A percentile compares a stretch with the other conserved stretches of the same genome.
phyloP scores from a whole-genome alignment of 2,113 vertebrate species.

The Phrynocephalus versicolor region DNA sequence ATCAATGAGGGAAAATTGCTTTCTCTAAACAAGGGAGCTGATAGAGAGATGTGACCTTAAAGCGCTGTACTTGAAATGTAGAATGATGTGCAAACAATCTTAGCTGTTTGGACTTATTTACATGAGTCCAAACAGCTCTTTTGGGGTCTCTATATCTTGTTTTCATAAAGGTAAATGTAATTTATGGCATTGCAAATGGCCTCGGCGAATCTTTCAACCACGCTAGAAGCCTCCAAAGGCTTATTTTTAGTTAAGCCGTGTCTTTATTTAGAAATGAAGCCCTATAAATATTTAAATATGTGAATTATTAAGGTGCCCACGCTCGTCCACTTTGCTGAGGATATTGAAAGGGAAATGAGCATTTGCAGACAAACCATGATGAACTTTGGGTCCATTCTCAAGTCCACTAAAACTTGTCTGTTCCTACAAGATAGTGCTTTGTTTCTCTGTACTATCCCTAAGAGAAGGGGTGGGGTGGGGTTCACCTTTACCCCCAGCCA shows the following conservation, averaged over 20 bases:
- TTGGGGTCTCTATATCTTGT: slow-evolving; percentile 31
- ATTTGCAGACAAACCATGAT: slow-evolving; percentile 47
- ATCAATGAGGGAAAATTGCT: not conserved
- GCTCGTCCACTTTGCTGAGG: slow-evolving; percentile 39
- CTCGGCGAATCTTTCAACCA: slow-evolving; percentile 59
- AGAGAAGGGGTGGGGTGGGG: not conserved
- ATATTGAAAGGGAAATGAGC: slow-evolving; percentile 37
- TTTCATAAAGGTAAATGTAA: slow-evolving; percentile 52
- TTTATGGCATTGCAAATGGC: slow-evolving; percentile 47
- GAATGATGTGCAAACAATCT: slow-evolving; percentile 27
- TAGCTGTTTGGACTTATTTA: slow-evolving; percentile 23
- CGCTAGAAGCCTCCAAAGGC: slow-evolving; percentile 39
- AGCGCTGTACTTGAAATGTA: slow-evolving; percentile 25
- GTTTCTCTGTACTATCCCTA: slow-evolving; percentile 23
- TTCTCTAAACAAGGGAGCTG: slow-evolving; percentile 18
- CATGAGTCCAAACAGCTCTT: slow-evolving; percentile 48
- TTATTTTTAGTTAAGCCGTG: slow-evolving; percentile 44
- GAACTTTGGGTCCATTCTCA: not conserved
- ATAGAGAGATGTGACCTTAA: slow-evolving; percentile 22
- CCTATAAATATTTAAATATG: slow-evolving; percentile 74
- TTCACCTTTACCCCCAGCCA: not conserved
- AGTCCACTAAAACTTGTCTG: slow-evolving; percentile 25
- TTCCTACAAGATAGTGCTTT: not conserved
- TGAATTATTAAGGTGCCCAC: slow-evolving; percentile 51
- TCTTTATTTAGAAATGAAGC: slow-evolving; percentile 44